Conservation (phyloP, 2,113 vertebrate genomes). For the Macheiramphus alcinus region DNA sequence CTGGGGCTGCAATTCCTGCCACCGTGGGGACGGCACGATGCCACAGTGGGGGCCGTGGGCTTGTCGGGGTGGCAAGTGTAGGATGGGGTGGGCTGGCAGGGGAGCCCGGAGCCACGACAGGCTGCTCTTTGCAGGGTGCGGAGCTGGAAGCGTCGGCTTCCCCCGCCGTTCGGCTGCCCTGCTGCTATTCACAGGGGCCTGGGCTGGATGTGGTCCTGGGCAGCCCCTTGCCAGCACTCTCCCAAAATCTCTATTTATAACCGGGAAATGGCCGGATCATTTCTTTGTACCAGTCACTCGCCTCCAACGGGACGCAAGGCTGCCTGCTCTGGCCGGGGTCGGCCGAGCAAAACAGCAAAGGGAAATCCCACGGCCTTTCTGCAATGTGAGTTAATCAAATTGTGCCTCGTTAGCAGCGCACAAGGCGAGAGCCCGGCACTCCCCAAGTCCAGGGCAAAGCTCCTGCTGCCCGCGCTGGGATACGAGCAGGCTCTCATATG, state of each 20-base stretch:
- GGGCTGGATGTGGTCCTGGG: neutral
- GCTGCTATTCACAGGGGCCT: no score
- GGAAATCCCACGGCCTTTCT: neutral
- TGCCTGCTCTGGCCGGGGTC: neutral
- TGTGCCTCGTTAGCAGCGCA: neutral
- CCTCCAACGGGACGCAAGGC: neutral
- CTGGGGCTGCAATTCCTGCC: neutral
- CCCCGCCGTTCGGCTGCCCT: fast-evolving
- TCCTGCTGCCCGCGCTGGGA: neutral
- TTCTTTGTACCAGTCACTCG: neutral
- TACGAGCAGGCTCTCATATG: neutral
- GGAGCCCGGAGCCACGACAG: neutral
- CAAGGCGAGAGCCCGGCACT: neutral
- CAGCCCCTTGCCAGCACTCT: neutral
- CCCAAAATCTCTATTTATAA: neutral
- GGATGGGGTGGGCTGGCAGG: neutral
- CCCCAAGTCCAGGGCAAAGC: neutral
- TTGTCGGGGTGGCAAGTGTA: fast-evolving
- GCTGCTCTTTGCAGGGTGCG: neutral
- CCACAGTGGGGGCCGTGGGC: fast-evolving
- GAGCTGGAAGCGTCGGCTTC: neutral
- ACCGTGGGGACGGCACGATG: fast-evolving
- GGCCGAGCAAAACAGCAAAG: neutral
- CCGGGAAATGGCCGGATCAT: fast-evolving
- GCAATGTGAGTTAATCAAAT: neutral